phyloP scores from a whole-genome alignment of 2,888 invertebrate species.

The Amblyjoppa fuscipennis region DNA sequence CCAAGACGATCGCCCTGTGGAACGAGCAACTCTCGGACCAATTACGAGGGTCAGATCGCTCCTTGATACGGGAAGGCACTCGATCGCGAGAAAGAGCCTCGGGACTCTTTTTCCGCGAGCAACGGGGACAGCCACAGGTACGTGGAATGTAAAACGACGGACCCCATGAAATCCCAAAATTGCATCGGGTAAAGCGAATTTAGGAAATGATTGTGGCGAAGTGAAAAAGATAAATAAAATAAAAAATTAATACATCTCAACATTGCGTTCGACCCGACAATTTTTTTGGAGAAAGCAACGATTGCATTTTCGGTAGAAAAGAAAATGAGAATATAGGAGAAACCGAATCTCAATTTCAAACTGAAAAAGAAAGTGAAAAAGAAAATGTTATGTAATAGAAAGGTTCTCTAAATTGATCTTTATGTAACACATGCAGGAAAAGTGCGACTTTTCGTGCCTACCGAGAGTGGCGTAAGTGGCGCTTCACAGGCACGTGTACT shows the following conservation, averaged over 20 bases:
- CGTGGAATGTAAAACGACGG: conserved; percentile 22
- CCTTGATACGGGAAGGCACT: conserved; percentile 63
- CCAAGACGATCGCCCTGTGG: conserved; percentile 62
- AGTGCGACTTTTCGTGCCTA: too few relatives aligned
- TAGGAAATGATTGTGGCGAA: conserved; percentile 10
- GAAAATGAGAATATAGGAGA: too few relatives aligned
- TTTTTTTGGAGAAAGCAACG: not conserved
- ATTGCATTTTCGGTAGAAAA: too few relatives aligned
- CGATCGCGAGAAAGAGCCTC: conserved; percentile 48
- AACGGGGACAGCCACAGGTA: not conserved
- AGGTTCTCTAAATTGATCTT: too few relatives aligned
- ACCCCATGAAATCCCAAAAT: not conserved
- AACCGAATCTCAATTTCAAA: too few relatives aligned
- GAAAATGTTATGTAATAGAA: too few relatives aligned
- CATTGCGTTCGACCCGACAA: not conserved
- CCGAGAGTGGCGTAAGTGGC: too few relatives aligned
- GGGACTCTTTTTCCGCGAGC: conserved; percentile 26
- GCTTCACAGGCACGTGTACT: too few relatives aligned
- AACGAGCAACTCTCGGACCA: conserved; percentile 73
- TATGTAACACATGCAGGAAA: too few relatives aligned
- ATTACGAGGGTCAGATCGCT: conserved; percentile 75
- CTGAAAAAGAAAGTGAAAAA: too few relatives aligned
- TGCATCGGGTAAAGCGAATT: not conserved
- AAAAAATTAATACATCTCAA: not conserved
- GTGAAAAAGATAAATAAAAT: not conserved